Conservation (phyloP, 2,113 vertebrate species). For the Trogon surrucura region DNA sequence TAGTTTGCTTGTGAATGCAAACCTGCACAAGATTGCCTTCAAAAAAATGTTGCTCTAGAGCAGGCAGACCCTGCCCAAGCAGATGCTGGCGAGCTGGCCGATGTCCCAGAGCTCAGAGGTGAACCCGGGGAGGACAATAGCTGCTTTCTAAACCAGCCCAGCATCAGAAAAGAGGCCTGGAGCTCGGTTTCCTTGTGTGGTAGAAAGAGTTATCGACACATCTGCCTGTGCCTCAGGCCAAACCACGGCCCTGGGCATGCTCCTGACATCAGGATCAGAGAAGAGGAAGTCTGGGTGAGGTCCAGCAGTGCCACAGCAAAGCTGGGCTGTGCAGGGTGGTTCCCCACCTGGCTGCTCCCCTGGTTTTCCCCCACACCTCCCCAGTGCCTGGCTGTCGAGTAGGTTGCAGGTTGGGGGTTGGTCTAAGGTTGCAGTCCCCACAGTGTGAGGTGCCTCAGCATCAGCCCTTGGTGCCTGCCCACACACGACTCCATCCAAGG, state of each 20-base stretch:
- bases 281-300: background rate
- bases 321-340: background rate
- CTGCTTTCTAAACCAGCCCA: background rate
- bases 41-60: background rate
- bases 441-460: rapidly evolving
- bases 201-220: background rate
- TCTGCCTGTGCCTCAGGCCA: background rate
- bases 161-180: background rate
- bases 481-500: rapidly evolving
- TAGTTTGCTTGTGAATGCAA: background rate
- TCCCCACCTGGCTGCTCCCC: background rate
- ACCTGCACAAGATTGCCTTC: background rate
- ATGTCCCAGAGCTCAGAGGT: background rate
- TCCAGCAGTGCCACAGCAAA: background rate
- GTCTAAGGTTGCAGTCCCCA: rapidly evolving
- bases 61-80: background rate
- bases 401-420: background rate
- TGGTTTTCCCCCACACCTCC: no score
- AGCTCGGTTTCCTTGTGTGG: background rate
- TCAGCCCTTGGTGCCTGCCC: background rate
- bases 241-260: background rate
- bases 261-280: background rate
- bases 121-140: background rate
- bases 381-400: background rate
- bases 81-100: background rate